phyloP scores from a whole-genome alignment of 2,113 vertebrate species.

The Pan troglodytes region DNA sequence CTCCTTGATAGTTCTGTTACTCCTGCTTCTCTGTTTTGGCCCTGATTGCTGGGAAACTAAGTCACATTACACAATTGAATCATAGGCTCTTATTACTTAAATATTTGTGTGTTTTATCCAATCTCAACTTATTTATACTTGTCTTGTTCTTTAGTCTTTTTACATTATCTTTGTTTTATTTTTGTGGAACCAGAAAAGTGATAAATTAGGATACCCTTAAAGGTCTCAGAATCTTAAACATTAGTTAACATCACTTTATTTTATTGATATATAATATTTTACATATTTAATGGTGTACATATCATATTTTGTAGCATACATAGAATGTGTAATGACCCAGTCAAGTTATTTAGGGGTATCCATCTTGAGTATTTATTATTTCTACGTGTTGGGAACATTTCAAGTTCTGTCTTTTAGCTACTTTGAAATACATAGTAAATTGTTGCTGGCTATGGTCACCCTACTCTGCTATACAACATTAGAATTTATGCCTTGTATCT shows the following conservation, averaged over 20 bases:
- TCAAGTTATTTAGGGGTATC: background rate
- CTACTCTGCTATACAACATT: background rate
- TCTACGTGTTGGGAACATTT: background rate
- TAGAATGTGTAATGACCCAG: background rate
- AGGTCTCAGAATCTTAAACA: conserved; percentile 7
- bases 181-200: background rate
- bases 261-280: no score
- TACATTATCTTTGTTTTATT: background rate
- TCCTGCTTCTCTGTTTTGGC: background rate
- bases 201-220: background rate
- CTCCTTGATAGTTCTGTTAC: background rate
- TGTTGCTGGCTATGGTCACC: background rate
- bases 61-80: conserved; percentile 21
- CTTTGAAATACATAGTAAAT: background rate
- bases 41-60: conserved; percentile 13
- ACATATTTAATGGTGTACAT: background rate
- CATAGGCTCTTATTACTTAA: background rate
- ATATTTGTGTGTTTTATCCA: background rate
- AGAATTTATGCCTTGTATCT: background rate
- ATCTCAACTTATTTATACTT: background rate
- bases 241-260: no score
- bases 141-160: background rate
- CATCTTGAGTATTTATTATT: background rate
- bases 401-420: background rate
- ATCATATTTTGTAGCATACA: background rate